Evolutionary conservation across 37 sponge, comb jelly and placozoan genomes (phyloP), one percentile per base, ranked within the genome.

Genomic region (Halichondria panicea): DNA sequence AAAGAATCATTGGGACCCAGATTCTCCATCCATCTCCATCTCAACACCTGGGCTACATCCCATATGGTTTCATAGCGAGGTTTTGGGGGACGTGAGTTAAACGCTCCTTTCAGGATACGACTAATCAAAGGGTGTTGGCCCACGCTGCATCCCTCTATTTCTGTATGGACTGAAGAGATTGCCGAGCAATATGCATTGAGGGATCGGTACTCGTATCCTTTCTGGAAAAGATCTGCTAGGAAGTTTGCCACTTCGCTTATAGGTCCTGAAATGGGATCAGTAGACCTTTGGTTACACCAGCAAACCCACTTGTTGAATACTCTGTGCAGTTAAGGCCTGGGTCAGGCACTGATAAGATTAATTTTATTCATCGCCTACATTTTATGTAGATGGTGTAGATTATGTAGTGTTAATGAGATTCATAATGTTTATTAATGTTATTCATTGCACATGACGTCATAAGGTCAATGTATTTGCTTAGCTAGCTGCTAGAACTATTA

Each of bases 151-250:
- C 74, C 82, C 50, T 81, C 74, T 4, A 73, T 35, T 43, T 73
- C 73, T 30, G 72, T 60, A 58, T 74, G 81, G 3, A 46, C 72
- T 21, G 81, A 80, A 3, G 81, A 80, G 32, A 80, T 81, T 1
- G 82, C 82, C 52, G 82, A 73, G 19, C 74, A n/a, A 54, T 73
- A 81, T 31, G 74, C 37, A 38, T 81, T 81, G 5, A 81, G 56
- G 27, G 82, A 81, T 2, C 74, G 25, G 58, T 81, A 73, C 46
- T 81, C 74, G 74, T 73, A 81, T 36, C 82, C 82, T 37, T 81
- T 33, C 25, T 63, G 4, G 30, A 64, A 73, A 2, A 81, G 82
- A 35, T 72, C 12, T 46, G 82, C 82, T 5, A 81, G 65, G 68
- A 81, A 81, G 67, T 81, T 73, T 25, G 65, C 82, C 42, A 73